Evolutionary conservation across 1,140 invertebrate genomes (phyloP), one percentile per base, ranked within the genome.

Genomic region (Drosophila yakuba): DNA sequence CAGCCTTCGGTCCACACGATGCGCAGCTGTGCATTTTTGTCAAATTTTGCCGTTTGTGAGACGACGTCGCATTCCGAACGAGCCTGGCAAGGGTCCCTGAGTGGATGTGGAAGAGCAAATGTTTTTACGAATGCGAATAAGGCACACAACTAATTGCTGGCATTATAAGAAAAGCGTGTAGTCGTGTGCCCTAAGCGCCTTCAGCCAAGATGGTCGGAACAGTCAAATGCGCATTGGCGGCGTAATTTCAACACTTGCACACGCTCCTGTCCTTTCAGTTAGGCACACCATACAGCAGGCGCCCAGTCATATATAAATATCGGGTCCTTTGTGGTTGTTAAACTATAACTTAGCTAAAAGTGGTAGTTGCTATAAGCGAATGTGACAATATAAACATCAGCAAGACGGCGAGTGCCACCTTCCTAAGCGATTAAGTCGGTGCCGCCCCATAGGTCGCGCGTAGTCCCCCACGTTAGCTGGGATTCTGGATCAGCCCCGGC

Each of bases 341-440:
- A 88, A 89, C 80, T 88, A 73, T 88, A 88, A 89, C 83, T 88
- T 82, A 51, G 58, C 41, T 35, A 54, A 88, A 67, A 69, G 76
- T 69, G 66, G 63, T 67, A 79, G 83, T 77, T 83, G 79, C 75
- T 83, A 80, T 83, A 79, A 89, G 76, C 84, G 80, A 80, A 84
- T 79, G 79, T 88, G 84, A 79, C 79, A 86, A 89, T 88, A 76
- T 83, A 86, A 86, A 76, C 76, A 88, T 79, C 66, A 50, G 55
- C 69, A 32, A 35, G 64, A 3, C 41, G 44, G 35, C 25, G 59
- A 6, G 12, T 7, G 44, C 12, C 12, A 20, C 12, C 12, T 20
- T 20, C 2, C 23, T 48, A 20, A 32, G 56, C 68, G 71, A 50
- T 59, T 82, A 82, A 74, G 75, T 55, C 68, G 56, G 60, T 60